These are phyloP conservation scores for Leptinotarsa rubiginosa DNA, from an alignment of 2,888 invertebrate species.

Conservation along the genomic window DNA sequence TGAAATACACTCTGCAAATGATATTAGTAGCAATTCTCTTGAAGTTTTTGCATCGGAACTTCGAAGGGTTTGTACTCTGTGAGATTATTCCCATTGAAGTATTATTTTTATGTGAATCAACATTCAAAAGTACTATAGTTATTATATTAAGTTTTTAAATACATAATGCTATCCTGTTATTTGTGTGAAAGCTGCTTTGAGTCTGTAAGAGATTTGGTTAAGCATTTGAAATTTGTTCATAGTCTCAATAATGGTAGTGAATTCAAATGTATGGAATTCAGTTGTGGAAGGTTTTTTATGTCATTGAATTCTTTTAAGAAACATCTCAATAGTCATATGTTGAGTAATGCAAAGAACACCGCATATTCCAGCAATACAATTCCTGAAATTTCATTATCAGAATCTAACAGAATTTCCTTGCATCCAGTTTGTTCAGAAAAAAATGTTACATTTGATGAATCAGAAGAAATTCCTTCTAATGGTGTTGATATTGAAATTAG, in stretches of 20 bases:
- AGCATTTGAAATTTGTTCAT: background rate
- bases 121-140: no score
- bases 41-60: background rate
- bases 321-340: background rate
- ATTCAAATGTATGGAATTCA: slow-evolving; percentile 5
- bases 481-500: background rate
- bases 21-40: background rate
- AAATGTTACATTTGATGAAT: no score
- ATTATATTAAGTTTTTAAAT: background rate
- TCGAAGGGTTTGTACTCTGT: background rate
- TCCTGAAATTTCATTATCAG: no score
- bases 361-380: no score
- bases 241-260: background rate
- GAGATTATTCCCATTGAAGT: background rate
- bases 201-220: background rate
- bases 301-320: slow-evolving; percentile 14
- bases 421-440: no score
- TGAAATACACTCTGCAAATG: background rate
- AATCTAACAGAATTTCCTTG: no score
- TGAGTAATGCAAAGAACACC: no score
- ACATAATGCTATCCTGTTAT: background rate
- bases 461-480: no score
- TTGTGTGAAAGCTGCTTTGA: background rate
- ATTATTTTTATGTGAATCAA: background rate
- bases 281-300: background rate